Conservation (phyloP, 2,797 vertebrate genomes). For the Coregonus ussuriensis region DNA sequence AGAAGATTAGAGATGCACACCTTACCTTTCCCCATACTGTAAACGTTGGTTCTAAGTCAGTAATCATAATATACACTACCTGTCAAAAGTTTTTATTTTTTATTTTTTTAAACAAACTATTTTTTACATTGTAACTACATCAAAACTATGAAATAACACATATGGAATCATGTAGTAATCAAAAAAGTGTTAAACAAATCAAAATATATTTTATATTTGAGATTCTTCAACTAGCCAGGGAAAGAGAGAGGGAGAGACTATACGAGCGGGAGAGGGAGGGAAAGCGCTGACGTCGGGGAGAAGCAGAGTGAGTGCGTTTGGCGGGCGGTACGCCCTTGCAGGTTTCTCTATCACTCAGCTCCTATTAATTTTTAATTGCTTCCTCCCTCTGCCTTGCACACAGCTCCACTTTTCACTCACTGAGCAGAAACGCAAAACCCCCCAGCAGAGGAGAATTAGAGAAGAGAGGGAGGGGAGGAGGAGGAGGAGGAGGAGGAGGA, state of each 20-base stretch:
- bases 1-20: no score
- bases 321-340: slow-evolving; percentile 80
- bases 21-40: slow-evolving; percentile 7
- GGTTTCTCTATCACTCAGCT: slow-evolving; percentile 84
- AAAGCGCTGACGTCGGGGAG: slow-evolving; percentile 61
- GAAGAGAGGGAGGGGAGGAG: slow-evolving; percentile 19
- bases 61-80: neutral
- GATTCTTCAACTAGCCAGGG: no score
- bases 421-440: slow-evolving; percentile 61
- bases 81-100: no score
- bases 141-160: no score
- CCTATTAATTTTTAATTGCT: slow-evolving; percentile 91
- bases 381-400: slow-evolving; percentile 78
- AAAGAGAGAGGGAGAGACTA: no score
- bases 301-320: slow-evolving; percentile 56
- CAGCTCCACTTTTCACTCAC: slow-evolving; percentile 51
- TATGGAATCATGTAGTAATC: no score
- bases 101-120: no score
- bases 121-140: no score
- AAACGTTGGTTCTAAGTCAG: no score
- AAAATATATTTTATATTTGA: no score
- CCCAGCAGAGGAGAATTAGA: slow-evolving; percentile 47
- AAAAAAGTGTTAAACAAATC: no score
- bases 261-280: neutral
- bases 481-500: neutral